phyloP scores from a whole-genome alignment of 2,888 invertebrate genomes.

The Dione vanillae region DNA sequence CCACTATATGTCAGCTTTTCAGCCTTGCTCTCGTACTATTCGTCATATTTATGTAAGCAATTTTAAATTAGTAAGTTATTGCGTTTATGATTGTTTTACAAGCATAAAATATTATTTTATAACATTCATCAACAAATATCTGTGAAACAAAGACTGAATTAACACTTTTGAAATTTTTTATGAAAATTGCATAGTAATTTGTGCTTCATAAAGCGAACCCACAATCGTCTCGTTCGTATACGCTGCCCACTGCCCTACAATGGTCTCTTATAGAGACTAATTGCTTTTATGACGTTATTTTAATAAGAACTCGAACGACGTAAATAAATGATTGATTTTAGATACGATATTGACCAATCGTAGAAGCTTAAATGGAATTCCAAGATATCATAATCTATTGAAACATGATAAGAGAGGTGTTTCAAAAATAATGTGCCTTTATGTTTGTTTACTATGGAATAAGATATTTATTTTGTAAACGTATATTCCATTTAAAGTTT shows the following conservation, averaged over 20 bases:
- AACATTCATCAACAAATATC: too few relatives aligned
- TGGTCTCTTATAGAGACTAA: not conserved
- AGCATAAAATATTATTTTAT: too few relatives aligned
- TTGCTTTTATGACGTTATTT: not conserved
- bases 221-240: too few relatives aligned
- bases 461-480: not conserved
- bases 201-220: too few relatives aligned
- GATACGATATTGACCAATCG: constrained; percentile 17
- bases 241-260: not conserved
- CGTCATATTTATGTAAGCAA: too few relatives aligned
- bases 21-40: too few relatives aligned
- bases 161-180: too few relatives aligned
- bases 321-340: constrained; percentile 7
- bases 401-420: constrained; percentile 1
- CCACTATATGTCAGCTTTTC: too few relatives aligned
- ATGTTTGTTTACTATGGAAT: not conserved
- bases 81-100: too few relatives aligned
- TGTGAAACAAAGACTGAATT: too few relatives aligned
- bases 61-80: too few relatives aligned
- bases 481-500: not conserved
- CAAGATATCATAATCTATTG: constrained; percentile 19
- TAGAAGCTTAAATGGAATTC: constrained; percentile 13
- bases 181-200: too few relatives aligned
- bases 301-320: constrained; percentile 1
- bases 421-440: not conserved